Conservation (phyloP, 2,888 invertebrate genomes). For the Pristionchus fissidentatus region DNA sequence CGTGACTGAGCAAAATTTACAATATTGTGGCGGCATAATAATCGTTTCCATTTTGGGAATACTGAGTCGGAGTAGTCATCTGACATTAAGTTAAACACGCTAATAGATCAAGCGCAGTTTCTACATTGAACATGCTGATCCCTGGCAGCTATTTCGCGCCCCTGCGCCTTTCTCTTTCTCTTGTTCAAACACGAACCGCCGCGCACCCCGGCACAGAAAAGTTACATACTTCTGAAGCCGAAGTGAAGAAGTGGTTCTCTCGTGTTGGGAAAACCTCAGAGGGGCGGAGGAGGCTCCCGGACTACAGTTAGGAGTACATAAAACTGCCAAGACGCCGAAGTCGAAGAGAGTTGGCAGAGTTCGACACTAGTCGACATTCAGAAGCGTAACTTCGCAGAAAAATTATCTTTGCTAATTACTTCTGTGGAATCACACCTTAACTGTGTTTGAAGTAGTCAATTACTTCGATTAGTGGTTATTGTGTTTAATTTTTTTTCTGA, state of each 20-base stretch:
- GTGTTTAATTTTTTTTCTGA: background rate
- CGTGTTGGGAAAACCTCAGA: constrained; percentile 8
- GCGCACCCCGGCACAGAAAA: constrained; percentile 40
- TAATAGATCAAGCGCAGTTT: too few species aligned
- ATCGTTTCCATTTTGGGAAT: background rate
- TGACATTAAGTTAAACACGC: too few species aligned
- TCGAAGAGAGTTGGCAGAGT: constrained; percentile 10
- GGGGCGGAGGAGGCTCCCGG: constrained; percentile 12
- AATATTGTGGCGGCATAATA: background rate
- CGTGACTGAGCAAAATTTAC: background rate
- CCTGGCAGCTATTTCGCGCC: too few species aligned
- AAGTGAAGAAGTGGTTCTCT: constrained; percentile 1
- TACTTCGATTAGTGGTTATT: too few species aligned
- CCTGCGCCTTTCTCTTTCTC: background rate
- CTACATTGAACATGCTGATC: background rate
- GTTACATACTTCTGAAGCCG: constrained; percentile 38
- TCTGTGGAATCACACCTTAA: too few species aligned
- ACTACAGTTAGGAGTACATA: constrained; percentile 41
- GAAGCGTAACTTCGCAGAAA: too few species aligned
- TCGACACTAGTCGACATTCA: too few species aligned
- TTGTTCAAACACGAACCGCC: background rate
- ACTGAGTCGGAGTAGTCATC: background rate
- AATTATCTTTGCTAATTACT: too few species aligned
- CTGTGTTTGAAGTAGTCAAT: too few species aligned
- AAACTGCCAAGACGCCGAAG: constrained; percentile 16